These are phyloP conservation scores for Brachyhypopomus gauderio DNA, from an alignment of 2,113 vertebrate species.

Conservation along the genomic window DNA sequence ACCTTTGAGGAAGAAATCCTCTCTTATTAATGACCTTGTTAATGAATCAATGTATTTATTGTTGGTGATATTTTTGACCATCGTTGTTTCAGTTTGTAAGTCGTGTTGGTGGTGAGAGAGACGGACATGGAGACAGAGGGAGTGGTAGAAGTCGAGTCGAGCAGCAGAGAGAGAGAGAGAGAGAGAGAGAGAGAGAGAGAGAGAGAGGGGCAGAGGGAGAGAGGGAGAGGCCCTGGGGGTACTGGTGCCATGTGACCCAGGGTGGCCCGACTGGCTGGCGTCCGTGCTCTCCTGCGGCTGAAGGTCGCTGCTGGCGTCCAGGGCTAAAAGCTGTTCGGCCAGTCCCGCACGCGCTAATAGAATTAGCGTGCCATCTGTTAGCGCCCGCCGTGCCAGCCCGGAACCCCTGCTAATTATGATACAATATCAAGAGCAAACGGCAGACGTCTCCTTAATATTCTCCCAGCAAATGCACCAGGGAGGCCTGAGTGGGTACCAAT, in stretches of 20 bases:
- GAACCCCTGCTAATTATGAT: slow-evolving; percentile 82
- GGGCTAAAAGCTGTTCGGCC: slow-evolving; percentile 69
- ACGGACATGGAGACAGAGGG: not conserved
- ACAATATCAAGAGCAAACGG: slow-evolving; percentile 75
- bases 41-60: not conserved
- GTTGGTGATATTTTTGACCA: not conserved
- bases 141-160: no score
- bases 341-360: slow-evolving; percentile 74
- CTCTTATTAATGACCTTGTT: not conserved
- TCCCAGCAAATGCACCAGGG: slow-evolving; percentile 73
- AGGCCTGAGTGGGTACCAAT: slow-evolving; percentile 63
- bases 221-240: no score
- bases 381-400: slow-evolving; percentile 69
- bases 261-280: slow-evolving; percentile 26
- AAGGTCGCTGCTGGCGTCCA: slow-evolving; percentile 70
- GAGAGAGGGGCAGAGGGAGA: no score
- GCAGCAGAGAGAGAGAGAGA: no score
- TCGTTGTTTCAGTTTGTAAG: slow-evolving; percentile 20
- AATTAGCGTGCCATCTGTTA: slow-evolving; percentile 82
- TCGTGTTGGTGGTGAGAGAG: slow-evolving; percentile 21
- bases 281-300: slow-evolving; percentile 59
- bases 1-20: not conserved
- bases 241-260: not conserved
- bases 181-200: not conserved
- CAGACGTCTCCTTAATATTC: slow-evolving; percentile 77